Base-by-base conservation (phyloP, 2,888 invertebrate species). In the Lasioglossum oenotherae region DNA sequence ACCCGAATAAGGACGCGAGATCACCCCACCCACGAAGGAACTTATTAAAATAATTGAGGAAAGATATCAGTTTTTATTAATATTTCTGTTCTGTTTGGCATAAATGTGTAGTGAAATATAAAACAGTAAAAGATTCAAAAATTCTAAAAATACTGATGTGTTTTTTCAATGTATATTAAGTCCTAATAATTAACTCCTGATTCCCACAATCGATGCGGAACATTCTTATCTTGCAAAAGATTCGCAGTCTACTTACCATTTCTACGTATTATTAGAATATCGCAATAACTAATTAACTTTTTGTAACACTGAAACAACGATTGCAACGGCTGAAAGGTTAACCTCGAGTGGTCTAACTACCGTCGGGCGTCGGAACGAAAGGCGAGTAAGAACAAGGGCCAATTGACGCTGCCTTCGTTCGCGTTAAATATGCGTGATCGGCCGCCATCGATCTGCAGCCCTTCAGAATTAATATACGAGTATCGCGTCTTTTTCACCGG, bases 391-490 rank as follows among this genome's bases (percentile, higher is more conserved):
- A 44, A 14, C 27, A n/a, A 57, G 53, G 31, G 16, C 57, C 8
- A 35, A 72, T 53, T 31, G 64, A 67, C 74, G 69, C 57, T n/a
- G 27, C 41, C 46, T 46, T 35, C 46, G 14, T 57, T 64, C 71
- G 53, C 49, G 60, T 31, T 75, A 46, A 27, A n/a, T 44, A 41
- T 69, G 81, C 81, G 77, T 78, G 79, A 82, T 79, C 75, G 71
- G 80, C 27, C 76, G 69, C 73, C 71, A 82, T 75, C 74, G 85
- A 76, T 80, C 81, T 75, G 71, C 74, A 74, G 81, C 74, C 78
- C 69, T 80, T 88, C 76, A 71, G 76, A 74, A 82, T 84, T 77
- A 84, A 81, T 82, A 35, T 57, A 72, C 44, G 49, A 64, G 31
- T 71, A 69, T 75, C 82, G 82, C 74, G 80, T 85, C 71, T 35